Conservation (phyloP, 2,113 vertebrate genomes). For the Calypte anna region DNA sequence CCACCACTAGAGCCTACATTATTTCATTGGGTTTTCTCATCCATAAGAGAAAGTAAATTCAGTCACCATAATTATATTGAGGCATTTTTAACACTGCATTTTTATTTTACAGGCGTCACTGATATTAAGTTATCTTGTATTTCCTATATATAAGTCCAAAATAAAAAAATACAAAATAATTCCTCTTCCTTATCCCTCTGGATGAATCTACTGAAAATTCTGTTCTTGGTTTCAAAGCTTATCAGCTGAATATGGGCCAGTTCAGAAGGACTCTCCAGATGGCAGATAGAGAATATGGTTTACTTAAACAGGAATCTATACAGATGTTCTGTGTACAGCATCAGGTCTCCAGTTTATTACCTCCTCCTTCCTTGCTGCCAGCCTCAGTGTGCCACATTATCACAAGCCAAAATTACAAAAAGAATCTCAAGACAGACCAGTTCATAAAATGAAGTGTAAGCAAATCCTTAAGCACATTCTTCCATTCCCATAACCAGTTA, state of each 20-base stretch:
- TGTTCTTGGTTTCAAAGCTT: conserved; percentile 6
- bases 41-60: neutral
- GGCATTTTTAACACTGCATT: neutral
- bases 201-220: neutral
- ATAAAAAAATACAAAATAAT: neutral
- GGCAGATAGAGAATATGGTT: neutral
- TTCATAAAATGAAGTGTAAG: neutral
- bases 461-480: conserved; percentile 29
- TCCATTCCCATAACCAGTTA: neutral
- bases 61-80: neutral
- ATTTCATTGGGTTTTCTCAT: neutral
- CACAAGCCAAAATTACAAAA: conserved; percentile 14
- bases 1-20: neutral
- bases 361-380: neutral
- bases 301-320: conserved; percentile 21
- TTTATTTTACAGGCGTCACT: neutral
- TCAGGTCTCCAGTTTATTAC: conserved; percentile 23
- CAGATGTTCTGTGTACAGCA: conserved; percentile 18
- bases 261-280: conserved; percentile 11
- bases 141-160: neutral
- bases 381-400: neutral
- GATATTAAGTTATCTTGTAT: neutral
- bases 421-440: conserved; percentile 15
- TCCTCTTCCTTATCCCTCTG: neutral
- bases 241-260: neutral